Percentiles rank a stretch among this genome's conserved stretches.
phyloP scores from a whole-genome alignment of 1,140 invertebrate genomes.

The Ectropis grisescens region DNA sequence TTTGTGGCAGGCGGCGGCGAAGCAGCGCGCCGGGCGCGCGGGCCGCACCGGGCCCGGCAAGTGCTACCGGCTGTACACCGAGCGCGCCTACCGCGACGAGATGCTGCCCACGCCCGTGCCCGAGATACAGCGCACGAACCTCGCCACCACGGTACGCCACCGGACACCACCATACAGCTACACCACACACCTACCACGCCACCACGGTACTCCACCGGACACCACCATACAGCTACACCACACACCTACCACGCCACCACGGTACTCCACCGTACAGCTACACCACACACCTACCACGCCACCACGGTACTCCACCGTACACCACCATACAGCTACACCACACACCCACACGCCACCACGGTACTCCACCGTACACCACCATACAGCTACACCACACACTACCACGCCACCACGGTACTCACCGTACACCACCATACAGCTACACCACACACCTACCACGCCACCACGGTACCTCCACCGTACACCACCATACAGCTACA shows the following conservation, averaged over 20 bases:
- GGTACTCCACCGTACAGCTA: not conserved
- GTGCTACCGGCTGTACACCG: constrained; percentile 97
- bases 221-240: not conserved
- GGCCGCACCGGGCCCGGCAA: constrained; percentile 98
- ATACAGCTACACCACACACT: too few species aligned
- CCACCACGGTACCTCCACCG: too few species aligned
- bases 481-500: too few species aligned
- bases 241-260: not conserved
- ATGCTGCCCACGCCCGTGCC: constrained; percentile 99
- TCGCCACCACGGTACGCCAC: constrained; percentile 86
- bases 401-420: too few species aligned
- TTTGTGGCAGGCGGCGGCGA: constrained; percentile 89
- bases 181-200: not conserved
- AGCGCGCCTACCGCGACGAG: constrained; percentile 97
- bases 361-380: too few species aligned
- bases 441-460: too few species aligned
- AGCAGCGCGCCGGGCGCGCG: constrained; percentile 96
- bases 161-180: not conserved
- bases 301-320: not conserved
- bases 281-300: not conserved
- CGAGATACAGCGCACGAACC: constrained; percentile 98
- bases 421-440: too few species aligned
- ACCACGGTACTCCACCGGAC: not conserved
- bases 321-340: too few species aligned
- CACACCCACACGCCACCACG: too few species aligned